phyloP scores from a whole-genome alignment of 2,888 invertebrate species.

The Dicyrtoma fusca region DNA sequence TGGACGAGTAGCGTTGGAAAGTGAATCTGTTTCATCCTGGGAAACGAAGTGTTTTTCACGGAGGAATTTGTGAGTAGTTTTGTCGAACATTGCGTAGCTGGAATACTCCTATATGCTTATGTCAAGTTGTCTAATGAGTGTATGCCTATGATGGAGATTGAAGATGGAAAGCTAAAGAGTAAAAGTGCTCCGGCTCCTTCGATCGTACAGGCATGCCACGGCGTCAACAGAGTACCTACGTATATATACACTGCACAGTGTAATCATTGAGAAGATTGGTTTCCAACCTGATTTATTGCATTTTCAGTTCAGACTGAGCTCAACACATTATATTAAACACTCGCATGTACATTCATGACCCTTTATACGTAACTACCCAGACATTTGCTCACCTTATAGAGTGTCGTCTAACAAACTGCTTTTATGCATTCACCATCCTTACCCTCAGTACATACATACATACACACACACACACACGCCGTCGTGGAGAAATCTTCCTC shows the following conservation, averaged over 20 bases:
- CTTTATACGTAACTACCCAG: background rate
- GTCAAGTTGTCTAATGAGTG: background rate
- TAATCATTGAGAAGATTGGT: conserved; percentile 32
- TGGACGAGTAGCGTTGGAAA: too few species aligned
- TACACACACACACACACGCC: too few species aligned
- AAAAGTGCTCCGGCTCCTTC: background rate
- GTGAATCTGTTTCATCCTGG: too few species aligned
- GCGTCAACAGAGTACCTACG: conserved; percentile 23
- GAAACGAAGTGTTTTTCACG: too few species aligned
- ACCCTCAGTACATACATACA: too few species aligned
- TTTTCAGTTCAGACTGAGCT: conserved; percentile 15
- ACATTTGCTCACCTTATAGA: background rate
- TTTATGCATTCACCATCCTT: too few species aligned
- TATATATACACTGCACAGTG: conserved; percentile 27
- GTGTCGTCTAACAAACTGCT: conserved; percentile 1
- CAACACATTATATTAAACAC: conserved; percentile 5
- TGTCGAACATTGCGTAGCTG: too few species aligned
- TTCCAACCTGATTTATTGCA: conserved; percentile 31
- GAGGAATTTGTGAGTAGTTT: too few species aligned
- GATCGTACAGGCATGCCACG: background rate
- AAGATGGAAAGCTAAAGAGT: conserved; percentile 10
- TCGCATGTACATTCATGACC: background rate
- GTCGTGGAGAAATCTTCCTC: too few species aligned
- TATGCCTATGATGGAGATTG: too few species aligned
- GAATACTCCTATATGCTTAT: background rate